Evolutionary conservation across 1,140 invertebrate genomes (phyloP), one percentile per base, ranked within the genome.

Genomic region (Homalodisca vitripennis): DNA sequence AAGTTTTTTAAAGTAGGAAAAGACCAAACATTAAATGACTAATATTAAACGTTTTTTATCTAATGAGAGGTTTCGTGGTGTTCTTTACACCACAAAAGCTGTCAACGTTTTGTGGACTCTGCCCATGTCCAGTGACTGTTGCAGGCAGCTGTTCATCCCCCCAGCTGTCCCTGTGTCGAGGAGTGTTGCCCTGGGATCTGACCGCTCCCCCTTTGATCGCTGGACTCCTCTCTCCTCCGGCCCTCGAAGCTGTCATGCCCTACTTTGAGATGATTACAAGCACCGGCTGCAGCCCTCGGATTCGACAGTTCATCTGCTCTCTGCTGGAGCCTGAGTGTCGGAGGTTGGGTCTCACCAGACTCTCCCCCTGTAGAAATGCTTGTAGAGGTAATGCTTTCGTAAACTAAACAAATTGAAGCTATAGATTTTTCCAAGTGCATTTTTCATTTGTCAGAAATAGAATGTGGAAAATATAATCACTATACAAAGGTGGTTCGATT

Each of bases 281-380:
- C 30, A 85, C 85, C 13, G 84, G 85, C 64, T 89, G 87, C 74
- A 88, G 87, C 71, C 79, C 83, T 1, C 78, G 87, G 10, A 81
- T 85, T 0, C 79, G 80, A 24, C 84, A 88, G 70, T 88, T 88
- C 74, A 74, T 85, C 2, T 89, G 88, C 73, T 82, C 84, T 1
- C 77, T 87, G 26, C 76, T 89, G 34, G 88, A 89, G 74, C 88
- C 88, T 0, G 86, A 87, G 63, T 89, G 88, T 75, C 82, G 81
- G 41, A 84, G 86, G 0, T 77, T 79, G 34, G 83, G 85, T 0
- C 82, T 83, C 69, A 79, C 80, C 1, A 76, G 82, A 26, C 80
- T 86, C 71, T 83, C 84, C 68, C 88, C 88, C 0, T 89, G 88
- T 72, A 81, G 84, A 46, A 84, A 83, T 71, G 83, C 88, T 70